These are phyloP conservation scores for Anthonomus grandis DNA, from an alignment of 1,140 invertebrate species.

Conservation along the genomic window DNA sequence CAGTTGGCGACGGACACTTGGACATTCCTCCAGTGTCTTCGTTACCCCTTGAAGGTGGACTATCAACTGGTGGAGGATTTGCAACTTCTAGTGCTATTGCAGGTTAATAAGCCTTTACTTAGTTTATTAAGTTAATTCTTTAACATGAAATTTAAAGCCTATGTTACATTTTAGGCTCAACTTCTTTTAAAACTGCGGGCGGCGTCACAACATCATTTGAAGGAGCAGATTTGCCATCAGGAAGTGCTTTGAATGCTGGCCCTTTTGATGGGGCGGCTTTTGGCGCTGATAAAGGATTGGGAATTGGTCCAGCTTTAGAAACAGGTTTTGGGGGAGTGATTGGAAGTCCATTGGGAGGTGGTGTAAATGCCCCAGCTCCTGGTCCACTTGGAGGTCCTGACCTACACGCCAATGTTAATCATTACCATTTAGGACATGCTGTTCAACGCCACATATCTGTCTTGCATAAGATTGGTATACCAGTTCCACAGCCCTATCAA, in stretches of 20 bases:
- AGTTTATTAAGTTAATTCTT: too few species aligned
- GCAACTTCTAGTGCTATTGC: too few species aligned
- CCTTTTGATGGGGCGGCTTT: background rate
- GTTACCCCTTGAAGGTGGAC: slow-evolving; percentile 17
- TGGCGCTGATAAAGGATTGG: background rate
- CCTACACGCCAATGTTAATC: slow-evolving; percentile 16
- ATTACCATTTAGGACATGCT: slow-evolving; percentile 31
- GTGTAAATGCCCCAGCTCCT: slow-evolving; percentile 7
- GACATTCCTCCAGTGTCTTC: slow-evolving; percentile 23
- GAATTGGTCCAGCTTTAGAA: background rate
- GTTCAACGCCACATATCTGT: slow-evolving; percentile 36
- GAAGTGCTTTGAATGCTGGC: slow-evolving; percentile 9
- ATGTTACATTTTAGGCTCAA: too few species aligned
- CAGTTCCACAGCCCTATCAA: slow-evolving; percentile 32
- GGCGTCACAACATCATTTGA: background rate
- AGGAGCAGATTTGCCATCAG: background rate
- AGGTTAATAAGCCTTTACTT: too few species aligned
- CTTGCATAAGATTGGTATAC: slow-evolving; percentile 36
- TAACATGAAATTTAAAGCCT: too few species aligned
- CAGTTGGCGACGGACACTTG: slow-evolving; percentile 12
- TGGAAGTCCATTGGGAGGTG: slow-evolving; percentile 13
- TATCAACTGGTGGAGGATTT: background rate
- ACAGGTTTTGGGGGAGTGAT: background rate
- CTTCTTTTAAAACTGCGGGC: slow-evolving; percentile 9
- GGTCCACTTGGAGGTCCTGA: slow-evolving; percentile 16